These are phyloP conservation scores for Endomychus coccineus DNA, from an alignment of 2,888 invertebrate genomes.

Conservation along the genomic window DNA sequence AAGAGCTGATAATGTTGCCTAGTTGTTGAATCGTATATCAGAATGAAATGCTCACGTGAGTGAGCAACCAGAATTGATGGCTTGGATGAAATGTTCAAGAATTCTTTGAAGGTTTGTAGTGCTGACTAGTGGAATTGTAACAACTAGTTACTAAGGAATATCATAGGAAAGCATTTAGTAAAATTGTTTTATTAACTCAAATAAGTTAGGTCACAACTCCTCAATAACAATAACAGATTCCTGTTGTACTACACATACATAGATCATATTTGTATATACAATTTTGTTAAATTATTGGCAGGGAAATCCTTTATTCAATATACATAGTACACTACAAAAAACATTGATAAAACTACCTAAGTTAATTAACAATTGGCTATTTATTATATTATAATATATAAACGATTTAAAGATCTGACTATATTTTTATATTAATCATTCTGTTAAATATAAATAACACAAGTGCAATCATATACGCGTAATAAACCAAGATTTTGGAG, in stretches of 20 bases:
- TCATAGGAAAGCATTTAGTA: constrained; percentile 36
- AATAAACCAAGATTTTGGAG: constrained; percentile 31
- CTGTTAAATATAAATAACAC: constrained; percentile 38
- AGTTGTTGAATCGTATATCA: no score
- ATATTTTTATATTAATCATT: constrained; percentile 31
- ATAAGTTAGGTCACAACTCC: constrained; percentile 46
- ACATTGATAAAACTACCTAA: constrained; percentile 44
- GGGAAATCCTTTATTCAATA: constrained; percentile 38
- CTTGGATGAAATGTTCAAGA: no score
- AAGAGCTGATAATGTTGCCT: no score
- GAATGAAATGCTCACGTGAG: no score
- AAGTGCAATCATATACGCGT: constrained; percentile 33
- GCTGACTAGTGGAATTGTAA: no score
- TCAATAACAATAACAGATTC: constrained; percentile 45
- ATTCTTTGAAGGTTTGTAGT: no score
- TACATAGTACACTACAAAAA: constrained; percentile 44
- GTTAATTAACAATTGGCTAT: constrained; percentile 42
- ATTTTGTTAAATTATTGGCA: constrained; percentile 36
- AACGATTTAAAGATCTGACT: constrained; percentile 35
- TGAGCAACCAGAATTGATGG: no score
- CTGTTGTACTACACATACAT: constrained; percentile 44
- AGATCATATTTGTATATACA: constrained; percentile 42
- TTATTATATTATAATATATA: constrained; percentile 26
- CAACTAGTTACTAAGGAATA: no score
- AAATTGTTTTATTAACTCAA: constrained; percentile 46